phyloP scores from a whole-genome alignment of 2,888 invertebrate species.

The Marronus borbonicus region DNA sequence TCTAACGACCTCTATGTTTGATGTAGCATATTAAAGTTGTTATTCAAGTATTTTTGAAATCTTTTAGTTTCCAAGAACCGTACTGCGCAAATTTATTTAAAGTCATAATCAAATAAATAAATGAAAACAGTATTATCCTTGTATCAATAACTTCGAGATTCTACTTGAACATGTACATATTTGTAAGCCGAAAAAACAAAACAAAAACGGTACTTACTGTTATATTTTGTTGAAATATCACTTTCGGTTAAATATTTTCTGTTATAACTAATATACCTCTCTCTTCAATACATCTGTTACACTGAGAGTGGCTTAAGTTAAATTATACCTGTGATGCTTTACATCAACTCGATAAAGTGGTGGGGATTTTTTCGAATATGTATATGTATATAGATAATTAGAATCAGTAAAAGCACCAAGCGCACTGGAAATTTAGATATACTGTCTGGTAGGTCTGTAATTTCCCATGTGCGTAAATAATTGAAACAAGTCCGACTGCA shows the following conservation, averaged over 20 bases:
- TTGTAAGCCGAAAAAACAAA: not conserved
- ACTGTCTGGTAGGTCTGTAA: not conserved
- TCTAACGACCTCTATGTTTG: conserved; percentile 23
- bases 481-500: not conserved
- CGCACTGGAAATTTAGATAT: conserved; percentile 24
- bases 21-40: not conserved
- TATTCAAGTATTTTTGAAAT: conserved; percentile 11
- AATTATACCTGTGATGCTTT: conserved; percentile 33
- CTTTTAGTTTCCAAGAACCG: conserved; percentile 1
- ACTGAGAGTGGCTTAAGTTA: conserved; percentile 31
- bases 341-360: conserved; percentile 8
- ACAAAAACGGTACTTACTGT: conserved; percentile 22
- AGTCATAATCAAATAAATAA: not conserved
- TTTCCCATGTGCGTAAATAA: conserved; percentile 13
- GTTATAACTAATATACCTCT: conserved; percentile 32
- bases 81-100: not conserved
- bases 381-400: conserved; percentile 15
- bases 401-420: conserved; percentile 21
- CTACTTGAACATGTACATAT: no score
- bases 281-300: conserved; percentile 33
- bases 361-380: conserved; percentile 19
- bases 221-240: not conserved
- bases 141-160: no score
- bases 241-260: not conserved
- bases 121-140: not conserved